These are phyloP conservation scores for Bombylius discolor DNA, from an alignment of 2,888 invertebrate species.

Conservation along the genomic window DNA sequence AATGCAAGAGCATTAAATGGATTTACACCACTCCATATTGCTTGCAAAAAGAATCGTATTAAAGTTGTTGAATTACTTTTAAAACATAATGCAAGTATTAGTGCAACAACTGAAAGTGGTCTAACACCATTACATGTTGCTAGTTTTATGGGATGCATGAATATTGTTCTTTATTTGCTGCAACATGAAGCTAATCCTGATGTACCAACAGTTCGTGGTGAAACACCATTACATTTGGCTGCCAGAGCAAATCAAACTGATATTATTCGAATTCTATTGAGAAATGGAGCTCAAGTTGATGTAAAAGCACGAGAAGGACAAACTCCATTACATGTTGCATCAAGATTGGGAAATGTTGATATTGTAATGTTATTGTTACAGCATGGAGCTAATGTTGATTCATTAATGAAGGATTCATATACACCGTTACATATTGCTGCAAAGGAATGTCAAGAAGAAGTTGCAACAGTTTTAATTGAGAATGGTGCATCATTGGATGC, in stretches of 20 bases:
- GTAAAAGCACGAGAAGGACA: slow-evolving; percentile 73
- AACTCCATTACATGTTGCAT: slow-evolving; percentile 93
- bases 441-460: slow-evolving; percentile 90
- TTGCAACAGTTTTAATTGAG: slow-evolving; percentile 80
- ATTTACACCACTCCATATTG: slow-evolving; percentile 95
- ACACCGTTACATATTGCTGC: slow-evolving; percentile 95
- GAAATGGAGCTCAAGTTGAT: slow-evolving; percentile 80
- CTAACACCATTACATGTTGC: slow-evolving; percentile 95
- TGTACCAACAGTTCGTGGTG: slow-evolving; percentile 88
- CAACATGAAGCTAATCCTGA: slow-evolving; percentile 90
- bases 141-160: slow-evolving; percentile 99
- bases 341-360: slow-evolving; percentile 89
- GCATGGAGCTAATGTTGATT: slow-evolving; percentile 81
- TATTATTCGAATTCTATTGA: slow-evolving; percentile 83
- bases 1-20: slow-evolving; percentile 94
- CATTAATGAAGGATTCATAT: slow-evolving; percentile 87
- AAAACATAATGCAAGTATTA: slow-evolving; percentile 81
- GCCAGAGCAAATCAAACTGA: slow-evolving; percentile 97
- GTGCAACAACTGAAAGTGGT: slow-evolving; percentile 64
- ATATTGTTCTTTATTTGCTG: slow-evolving; percentile 90
- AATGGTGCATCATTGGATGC: slow-evolving; percentile 79
- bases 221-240: slow-evolving; percentile 92
- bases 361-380: slow-evolving; percentile 87
- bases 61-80: slow-evolving; percentile 90
- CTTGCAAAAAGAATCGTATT: slow-evolving; percentile 96